A percentile compares a stretch with the other conserved stretches of the same genome.
Evolutionary conservation across 2,797 vertebrate genomes (phyloP).

Genomic region (Fratercula arctica): DNA sequence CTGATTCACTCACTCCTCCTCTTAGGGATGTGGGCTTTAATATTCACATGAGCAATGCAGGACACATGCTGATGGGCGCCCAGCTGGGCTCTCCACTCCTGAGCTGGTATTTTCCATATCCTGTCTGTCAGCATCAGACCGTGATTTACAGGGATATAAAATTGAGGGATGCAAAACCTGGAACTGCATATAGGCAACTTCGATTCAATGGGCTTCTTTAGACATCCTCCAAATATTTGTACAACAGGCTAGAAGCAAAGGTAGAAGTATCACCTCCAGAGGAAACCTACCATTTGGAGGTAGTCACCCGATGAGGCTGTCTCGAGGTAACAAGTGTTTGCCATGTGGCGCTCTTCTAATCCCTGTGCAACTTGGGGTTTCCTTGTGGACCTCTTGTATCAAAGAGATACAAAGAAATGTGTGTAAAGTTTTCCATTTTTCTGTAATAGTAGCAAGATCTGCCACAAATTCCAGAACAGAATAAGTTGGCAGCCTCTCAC

Average conservation of each 20-base stretch:
- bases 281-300: not conserved
- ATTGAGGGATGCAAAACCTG: not conserved
- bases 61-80: rapidly evolving
- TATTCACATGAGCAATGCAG: not conserved
- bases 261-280: not conserved
- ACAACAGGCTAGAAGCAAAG: not conserved
- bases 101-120: not conserved
- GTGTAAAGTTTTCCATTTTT: not conserved
- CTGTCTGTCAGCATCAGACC: not conserved
- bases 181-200: not conserved
- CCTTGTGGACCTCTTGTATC: not conserved
- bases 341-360: not conserved
- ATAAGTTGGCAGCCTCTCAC: slow-evolving; percentile 21
- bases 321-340: not conserved
- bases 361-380: not conserved
- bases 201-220: not conserved
- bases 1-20: slow-evolving; percentile 5
- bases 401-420: not conserved
- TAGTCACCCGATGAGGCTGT: not conserved
- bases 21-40: not conserved
- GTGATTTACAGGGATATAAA: not conserved
- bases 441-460: not conserved
- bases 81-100: not conserved
- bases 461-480: slow-evolving; percentile 51
- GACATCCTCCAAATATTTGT: not conserved